Evolutionary conservation across 1,140 invertebrate genomes (phyloP).

Genomic region (Cataglyphis hispanica): DNA sequence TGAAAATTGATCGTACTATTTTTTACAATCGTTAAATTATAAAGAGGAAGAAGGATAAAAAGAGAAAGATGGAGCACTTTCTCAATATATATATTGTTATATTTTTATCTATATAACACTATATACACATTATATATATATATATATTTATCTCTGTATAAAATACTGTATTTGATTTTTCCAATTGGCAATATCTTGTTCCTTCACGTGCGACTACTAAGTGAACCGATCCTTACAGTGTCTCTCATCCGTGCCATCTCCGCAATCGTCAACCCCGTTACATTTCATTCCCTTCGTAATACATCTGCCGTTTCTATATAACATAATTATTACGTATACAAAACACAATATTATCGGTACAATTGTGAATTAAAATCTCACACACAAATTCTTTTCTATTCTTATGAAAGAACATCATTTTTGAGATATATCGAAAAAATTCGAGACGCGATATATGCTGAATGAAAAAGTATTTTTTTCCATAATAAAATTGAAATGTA

Average conservation of each 20-base stretch:
- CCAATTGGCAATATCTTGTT: constrained; percentile 37
- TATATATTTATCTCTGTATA: constrained; percentile 63
- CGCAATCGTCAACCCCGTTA: constrained; percentile 91
- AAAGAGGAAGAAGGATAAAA: background rate
- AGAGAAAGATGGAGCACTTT: background rate
- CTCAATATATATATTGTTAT: constrained; percentile 65
- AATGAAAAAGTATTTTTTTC: background rate
- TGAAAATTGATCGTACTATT: background rate
- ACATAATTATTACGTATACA: constrained; percentile 13
- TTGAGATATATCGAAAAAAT: background rate
- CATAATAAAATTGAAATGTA: background rate
- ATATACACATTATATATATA: constrained; percentile 75
- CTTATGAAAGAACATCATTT: background rate
- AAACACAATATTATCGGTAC: background rate
- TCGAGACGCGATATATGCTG: background rate
- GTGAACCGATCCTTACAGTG: constrained; percentile 86
- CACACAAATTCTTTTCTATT: constrained; percentile 10
- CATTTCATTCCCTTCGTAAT: constrained; percentile 87
- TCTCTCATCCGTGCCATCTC: constrained; percentile 90
- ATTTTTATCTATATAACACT: constrained; percentile 72
- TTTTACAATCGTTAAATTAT: background rate
- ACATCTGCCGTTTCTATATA: constrained; percentile 88
- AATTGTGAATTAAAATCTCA: background rate
- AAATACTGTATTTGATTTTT: constrained; percentile 49
- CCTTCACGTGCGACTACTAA: constrained; percentile 29